Evolutionary conservation across 2,888 invertebrate genomes (phyloP).

Genomic region (Meandrusa payeni): DNA sequence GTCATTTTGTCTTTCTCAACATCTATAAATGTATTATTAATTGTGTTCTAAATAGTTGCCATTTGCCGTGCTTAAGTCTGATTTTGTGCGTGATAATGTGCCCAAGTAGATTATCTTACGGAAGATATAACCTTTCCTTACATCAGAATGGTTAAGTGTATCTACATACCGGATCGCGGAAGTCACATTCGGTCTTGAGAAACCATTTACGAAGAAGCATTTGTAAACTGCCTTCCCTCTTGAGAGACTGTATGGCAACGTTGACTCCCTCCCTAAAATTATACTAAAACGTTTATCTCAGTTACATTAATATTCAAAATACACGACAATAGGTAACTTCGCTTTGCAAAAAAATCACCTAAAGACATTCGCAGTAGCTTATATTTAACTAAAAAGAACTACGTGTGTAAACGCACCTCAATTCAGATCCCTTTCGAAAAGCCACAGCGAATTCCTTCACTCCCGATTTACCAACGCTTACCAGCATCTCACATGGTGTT

Average conservation of each 20-base stretch:
- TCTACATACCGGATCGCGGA: slow-evolving; percentile 34
- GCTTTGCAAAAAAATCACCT: slow-evolving; percentile 24
- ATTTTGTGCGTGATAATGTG: too few species aligned
- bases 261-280: slow-evolving; percentile 93
- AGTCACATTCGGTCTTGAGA: slow-evolving; percentile 46
- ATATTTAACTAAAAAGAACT: slow-evolving; percentile 1
- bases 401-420: slow-evolving; percentile 86
- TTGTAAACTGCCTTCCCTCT: slow-evolving; percentile 95
- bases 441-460: slow-evolving; percentile 95
- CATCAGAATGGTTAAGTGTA: too few species aligned
- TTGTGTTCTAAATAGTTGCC: too few species aligned
- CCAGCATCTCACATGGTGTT: slow-evolving; percentile 97
- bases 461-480: slow-evolving; percentile 87
- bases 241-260: slow-evolving; percentile 92
- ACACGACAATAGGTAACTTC: neutral
- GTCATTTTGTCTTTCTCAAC: too few species aligned
- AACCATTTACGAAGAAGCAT: slow-evolving; percentile 97
- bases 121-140: too few species aligned
- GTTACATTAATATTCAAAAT: neutral
- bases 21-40: too few species aligned
- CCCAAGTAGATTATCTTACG: too few species aligned
- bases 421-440: slow-evolving; percentile 94
- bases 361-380: slow-evolving; percentile 37
- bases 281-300: slow-evolving; percentile 18
- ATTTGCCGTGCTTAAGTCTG: too few species aligned